Base-by-base conservation (phyloP, 2,888 invertebrate genomes). In the Fabriciana adippe region DNA sequence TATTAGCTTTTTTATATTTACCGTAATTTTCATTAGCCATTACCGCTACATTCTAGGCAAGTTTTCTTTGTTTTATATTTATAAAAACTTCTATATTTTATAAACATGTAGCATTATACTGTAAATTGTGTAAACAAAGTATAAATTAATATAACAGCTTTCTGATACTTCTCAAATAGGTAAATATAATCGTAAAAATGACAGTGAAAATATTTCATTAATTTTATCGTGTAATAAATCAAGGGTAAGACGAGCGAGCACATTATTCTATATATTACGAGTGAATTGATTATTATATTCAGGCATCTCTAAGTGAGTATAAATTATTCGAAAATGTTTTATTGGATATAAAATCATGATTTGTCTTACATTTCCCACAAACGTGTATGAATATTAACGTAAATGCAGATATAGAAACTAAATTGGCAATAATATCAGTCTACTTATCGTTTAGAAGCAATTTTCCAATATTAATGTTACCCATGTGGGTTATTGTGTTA, bases 401-500 rank as follows among this genome's bases (percentile, higher is more conserved):
- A 55, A 60, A 66, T 31, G 41, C 60, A 60, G 18, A 55, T 55
- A 51, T 35, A 66, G 50, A 66, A 63, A 69, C 55, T 18, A 69
- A 69, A 69, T 69, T 64, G 59, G 57, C 73, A 75, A 73, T 73
- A 75, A 78, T 81, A 80, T 82, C 78, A 74, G 71, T 75, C 60
- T 66, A 55, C 60, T 75, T 77, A 74, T 78, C 78, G 75, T 77
- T 73, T 78, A 75, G 75, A 77, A 81, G 78, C 76, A 78, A 83
- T 85, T 84, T 85, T 78, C 81, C 78, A 76, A 78, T 69, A 67
- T 82, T 84, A 82, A 83, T 83, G 79, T 74, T 72, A 76, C 69
- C 51, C 56, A 88, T 87, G 82, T 88, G 79, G 89, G 88, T 90
- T 86, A 88, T 85, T 79, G 85, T 89, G 87, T 83, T 89, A 89